Conservation (phyloP, 2,888 invertebrate genomes). For the Caenorhabditis zanzibari region DNA sequence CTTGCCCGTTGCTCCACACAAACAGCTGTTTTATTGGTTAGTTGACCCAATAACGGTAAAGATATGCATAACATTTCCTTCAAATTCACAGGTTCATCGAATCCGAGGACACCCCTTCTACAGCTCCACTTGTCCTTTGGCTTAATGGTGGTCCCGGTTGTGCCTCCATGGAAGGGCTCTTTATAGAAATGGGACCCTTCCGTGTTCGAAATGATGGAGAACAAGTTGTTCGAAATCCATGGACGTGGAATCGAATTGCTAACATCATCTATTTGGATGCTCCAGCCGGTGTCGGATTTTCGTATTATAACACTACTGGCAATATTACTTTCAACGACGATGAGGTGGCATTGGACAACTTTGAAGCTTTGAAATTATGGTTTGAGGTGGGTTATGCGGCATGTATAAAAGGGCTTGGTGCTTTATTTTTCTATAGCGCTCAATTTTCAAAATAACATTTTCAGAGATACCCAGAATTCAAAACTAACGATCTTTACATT, state of each 20-base stretch:
- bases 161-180: conserved; percentile 75
- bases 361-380: conserved; percentile 51
- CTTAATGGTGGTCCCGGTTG: conserved; percentile 84
- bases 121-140: conserved; percentile 84
- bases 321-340: conserved; percentile 72
- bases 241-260: conserved; percentile 84
- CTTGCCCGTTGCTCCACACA: conserved; percentile 83
- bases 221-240: conserved; percentile 78
- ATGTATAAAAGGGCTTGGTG: too few relatives aligned
- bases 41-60: not conserved
- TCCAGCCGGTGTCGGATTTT: conserved; percentile 86
- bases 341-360: conserved; percentile 72
- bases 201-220: conserved; percentile 77
- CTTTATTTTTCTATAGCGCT: too few relatives aligned
- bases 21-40: conserved; percentile 85
- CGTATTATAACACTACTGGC: conserved; percentile 81
- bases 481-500: conserved; percentile 84
- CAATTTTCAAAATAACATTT: not conserved
- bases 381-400: conserved; percentile 28
- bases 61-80: too few relatives aligned
- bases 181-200: conserved; percentile 82
- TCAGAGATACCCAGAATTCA: conserved; percentile 71
- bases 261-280: conserved; percentile 85
- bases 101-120: conserved; percentile 83
- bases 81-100: conserved; percentile 77